A percentile compares a stretch with the other conserved stretches of the same genome.
phyloP scores from a whole-genome alignment of 2,797 vertebrate species.

The Apogon hyalosoma region DNA sequence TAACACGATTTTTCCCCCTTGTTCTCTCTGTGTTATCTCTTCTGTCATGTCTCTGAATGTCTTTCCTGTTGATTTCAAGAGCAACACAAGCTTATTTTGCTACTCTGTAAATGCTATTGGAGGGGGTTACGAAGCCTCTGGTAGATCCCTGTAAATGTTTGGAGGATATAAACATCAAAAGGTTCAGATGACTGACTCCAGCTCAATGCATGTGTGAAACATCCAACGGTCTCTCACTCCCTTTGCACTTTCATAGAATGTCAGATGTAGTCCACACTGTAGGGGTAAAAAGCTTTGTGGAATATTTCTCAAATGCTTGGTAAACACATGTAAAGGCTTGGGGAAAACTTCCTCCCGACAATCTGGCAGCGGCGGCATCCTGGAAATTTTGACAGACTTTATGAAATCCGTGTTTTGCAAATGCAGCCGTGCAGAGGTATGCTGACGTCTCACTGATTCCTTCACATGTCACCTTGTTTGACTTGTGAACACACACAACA shows the following conservation, averaged over 20 bases:
- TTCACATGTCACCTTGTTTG: conserved; percentile 31
- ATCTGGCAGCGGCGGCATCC: conserved; percentile 4
- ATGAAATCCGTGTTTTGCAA: conserved; percentile 14
- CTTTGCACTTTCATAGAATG: conserved; percentile 38
- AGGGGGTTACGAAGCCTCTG: conserved; percentile 18
- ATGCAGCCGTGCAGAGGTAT: not conserved
- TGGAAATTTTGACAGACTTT: conserved; percentile 22
- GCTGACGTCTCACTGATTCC: conserved; percentile 1
- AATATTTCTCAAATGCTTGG: conserved; percentile 42
- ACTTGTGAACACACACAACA: conserved; percentile 22
- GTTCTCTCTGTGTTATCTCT: not conserved
- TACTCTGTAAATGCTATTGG: conserved; percentile 11
- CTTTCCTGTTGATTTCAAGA: conserved; percentile 29
- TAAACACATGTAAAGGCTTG: conserved; percentile 55
- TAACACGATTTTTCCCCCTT: not conserved
- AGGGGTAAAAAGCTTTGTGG: conserved; percentile 40
- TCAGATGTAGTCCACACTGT: conserved; percentile 33
- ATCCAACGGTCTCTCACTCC: conserved; percentile 25
- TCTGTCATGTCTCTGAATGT: not conserved
- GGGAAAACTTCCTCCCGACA: conserved; percentile 26
- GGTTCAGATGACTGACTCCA: conserved; percentile 44
- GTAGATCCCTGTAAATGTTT: conserved; percentile 41
- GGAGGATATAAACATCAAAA: conserved; percentile 64
- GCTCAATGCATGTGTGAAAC: conserved; percentile 36
- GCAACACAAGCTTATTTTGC: conserved; percentile 18